These are phyloP conservation scores for Sympetrum striolatum DNA, from an alignment of 2,888 invertebrate species.

Conservation along the genomic window DNA sequence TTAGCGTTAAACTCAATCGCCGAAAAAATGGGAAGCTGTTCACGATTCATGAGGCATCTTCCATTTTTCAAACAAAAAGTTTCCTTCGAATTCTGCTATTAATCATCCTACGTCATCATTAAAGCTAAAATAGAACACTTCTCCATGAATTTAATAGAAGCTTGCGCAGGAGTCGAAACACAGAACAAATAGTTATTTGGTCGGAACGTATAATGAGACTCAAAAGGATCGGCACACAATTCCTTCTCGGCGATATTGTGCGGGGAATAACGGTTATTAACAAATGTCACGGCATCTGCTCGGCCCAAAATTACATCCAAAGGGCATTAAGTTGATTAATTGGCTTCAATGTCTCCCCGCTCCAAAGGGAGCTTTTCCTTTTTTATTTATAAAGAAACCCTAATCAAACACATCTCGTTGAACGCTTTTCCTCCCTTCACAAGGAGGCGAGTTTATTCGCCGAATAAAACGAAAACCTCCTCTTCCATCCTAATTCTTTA, in stretches of 20 bases:
- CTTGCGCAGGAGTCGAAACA: background rate
- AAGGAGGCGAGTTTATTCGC: background rate
- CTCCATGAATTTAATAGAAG: background rate
- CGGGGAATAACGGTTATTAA: background rate
- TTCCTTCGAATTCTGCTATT: background rate
- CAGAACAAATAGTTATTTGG: background rate
- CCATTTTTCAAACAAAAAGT: too few relatives aligned
- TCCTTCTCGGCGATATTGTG: background rate
- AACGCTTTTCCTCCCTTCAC: background rate
- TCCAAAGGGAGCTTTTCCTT: background rate
- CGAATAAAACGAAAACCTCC: background rate
- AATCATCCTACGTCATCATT: background rate
- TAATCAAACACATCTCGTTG: background rate
- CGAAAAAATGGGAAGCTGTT: too few relatives aligned
- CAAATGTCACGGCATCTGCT: background rate
- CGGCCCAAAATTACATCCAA: background rate
- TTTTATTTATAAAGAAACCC: conserved; percentile 12
- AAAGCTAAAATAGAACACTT: background rate
- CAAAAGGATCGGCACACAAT: background rate
- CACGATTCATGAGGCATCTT: too few relatives aligned
- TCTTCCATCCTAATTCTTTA: conserved; percentile 14
- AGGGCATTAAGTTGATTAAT: background rate
- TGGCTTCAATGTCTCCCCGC: background rate
- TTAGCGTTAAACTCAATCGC: too few relatives aligned
- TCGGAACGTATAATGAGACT: background rate